Conservation (phyloP, 2,888 invertebrate genomes). For the Epirrhoe alternata region DNA sequence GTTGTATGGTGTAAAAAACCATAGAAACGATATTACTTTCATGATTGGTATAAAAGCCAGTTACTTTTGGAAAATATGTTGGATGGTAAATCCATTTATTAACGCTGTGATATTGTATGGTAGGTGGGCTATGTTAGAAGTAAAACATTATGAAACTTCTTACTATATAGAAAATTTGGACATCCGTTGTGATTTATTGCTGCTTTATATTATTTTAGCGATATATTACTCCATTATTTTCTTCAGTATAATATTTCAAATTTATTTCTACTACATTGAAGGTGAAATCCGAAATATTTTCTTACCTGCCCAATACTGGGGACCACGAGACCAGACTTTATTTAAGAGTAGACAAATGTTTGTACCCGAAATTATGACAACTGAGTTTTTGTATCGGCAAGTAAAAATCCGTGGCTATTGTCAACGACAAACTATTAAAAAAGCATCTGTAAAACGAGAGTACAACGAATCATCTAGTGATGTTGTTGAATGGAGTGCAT, state of each 20-base stretch:
- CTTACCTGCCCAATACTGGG: conserved; percentile 64
- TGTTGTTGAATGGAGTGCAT: conserved; percentile 60
- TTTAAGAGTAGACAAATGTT: conserved; percentile 78
- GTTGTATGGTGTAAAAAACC: conserved; percentile 71
- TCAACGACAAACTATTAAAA: conserved; percentile 37
- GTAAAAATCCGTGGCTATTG: conserved; percentile 68
- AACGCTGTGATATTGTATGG: conserved; percentile 52
- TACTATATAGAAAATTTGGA: conserved; percentile 48
- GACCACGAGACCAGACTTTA: conserved; percentile 67
- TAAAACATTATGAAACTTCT: conserved; percentile 50
- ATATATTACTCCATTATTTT: conserved; percentile 59
- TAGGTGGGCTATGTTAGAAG: conserved; percentile 48
- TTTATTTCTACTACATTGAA: conserved; percentile 48
- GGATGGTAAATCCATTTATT: conserved; percentile 68
- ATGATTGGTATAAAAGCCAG: conserved; percentile 78
- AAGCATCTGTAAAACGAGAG: conserved; percentile 13
- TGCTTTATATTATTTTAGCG: conserved; percentile 57
- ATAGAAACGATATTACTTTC: conserved; percentile 74
- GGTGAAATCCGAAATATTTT: conserved; percentile 50
- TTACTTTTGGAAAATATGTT: conserved; percentile 69
- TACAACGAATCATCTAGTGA: conserved; percentile 40
- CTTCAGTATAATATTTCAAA: conserved; percentile 53
- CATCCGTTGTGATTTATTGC: conserved; percentile 49
- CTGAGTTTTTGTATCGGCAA: conserved; percentile 80
- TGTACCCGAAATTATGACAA: conserved; percentile 80